phyloP scores from a whole-genome alignment of 2,888 invertebrate genomes.

The Diarsia mendica region DNA sequence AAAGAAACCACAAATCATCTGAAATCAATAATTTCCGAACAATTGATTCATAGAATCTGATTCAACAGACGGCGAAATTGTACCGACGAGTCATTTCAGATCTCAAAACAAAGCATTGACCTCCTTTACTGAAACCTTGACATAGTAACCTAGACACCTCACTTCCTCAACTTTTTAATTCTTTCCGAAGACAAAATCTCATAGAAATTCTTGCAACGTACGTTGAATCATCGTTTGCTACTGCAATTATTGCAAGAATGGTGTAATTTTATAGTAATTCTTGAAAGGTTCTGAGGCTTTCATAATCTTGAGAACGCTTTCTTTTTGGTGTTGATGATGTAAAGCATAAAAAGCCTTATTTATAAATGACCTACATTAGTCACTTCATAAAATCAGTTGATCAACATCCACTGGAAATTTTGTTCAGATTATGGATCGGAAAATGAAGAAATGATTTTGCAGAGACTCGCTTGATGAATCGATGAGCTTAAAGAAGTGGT shows the following conservation, averaged over 20 bases:
- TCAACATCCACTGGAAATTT: not conserved
- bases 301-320: slow-evolving; percentile 14
- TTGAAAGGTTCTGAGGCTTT: not conserved
- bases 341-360: not conserved
- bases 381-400: not conserved
- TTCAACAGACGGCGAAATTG: slow-evolving; percentile 38
- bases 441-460: too few relatives aligned
- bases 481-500: too few relatives aligned
- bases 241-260: slow-evolving; percentile 29
- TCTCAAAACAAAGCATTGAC: slow-evolving; percentile 44
- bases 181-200: slow-evolving; percentile 33
- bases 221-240: slow-evolving; percentile 36
- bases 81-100: slow-evolving; percentile 28
- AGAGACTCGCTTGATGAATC: too few relatives aligned
- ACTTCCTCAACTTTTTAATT: slow-evolving; percentile 48
- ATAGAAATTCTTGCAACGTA: slow-evolving; percentile 25
- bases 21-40: slow-evolving; percentile 34
- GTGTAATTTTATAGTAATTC: slow-evolving; percentile 28
- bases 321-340: slow-evolving; percentile 23
- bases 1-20: slow-evolving; percentile 24
- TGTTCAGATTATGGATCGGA: not conserved
- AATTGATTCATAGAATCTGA: slow-evolving; percentile 59
- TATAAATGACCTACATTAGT: not conserved
- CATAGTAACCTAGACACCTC: slow-evolving; percentile 55
- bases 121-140: slow-evolving; percentile 52